Base-by-base conservation (phyloP, 2,797 vertebrate genomes). In the Notoglanidium macrostoma region DNA sequence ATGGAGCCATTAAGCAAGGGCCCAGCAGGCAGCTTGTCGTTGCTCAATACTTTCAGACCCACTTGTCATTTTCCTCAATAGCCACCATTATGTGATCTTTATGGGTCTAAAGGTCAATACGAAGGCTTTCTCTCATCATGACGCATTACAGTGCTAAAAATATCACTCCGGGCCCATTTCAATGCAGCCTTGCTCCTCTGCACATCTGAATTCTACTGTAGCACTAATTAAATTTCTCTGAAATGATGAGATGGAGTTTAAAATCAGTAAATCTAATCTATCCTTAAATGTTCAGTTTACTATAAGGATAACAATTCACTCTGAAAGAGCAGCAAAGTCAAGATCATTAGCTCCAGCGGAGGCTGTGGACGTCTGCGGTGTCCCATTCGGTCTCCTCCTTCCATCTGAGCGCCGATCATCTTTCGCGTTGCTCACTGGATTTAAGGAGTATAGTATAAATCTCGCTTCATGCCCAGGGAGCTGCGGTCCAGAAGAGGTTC, bases 31-130 rank as follows among this genome's bases (percentile, higher is more conserved):
- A 59, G 90, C 89, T 86, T 35, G 86, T 91, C 91, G 85, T 90
- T 87, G 86, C 90, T 91, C 92, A 93, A 94, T 93, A 93, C 90
- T 87, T 92, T 94, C 89, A 90, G 89, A 88, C 89, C 74, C 80
- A 90, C 89, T 91, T 94, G 92, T 93, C 94, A 92, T 92, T 86
- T 92, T 92, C 72, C 93, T 93, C 94, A 92, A 93, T 92, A 88
- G 91, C 88, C 90, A 85, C 91, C 90, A 94, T 94, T 94, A 92
- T 90, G 84, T 72, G 79, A 93, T 91, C 91, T 92, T 92, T 91
- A 89, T 89, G 92, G 92, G 91, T 89, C 91, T 90, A 93, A 95
- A 95, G 94, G 94, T 94, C 93, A 94, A 91, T 46, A 76, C 92
- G 93, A 92, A 93, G 91, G 90, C 90, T 90, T 93, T 90, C 89